A percentile compares a stretch with the other conserved stretches of the same genome.
These are phyloP conservation scores for Melanostoma mellinum DNA, from an alignment of 2,888 invertebrate species.

Conservation along the genomic window DNA sequence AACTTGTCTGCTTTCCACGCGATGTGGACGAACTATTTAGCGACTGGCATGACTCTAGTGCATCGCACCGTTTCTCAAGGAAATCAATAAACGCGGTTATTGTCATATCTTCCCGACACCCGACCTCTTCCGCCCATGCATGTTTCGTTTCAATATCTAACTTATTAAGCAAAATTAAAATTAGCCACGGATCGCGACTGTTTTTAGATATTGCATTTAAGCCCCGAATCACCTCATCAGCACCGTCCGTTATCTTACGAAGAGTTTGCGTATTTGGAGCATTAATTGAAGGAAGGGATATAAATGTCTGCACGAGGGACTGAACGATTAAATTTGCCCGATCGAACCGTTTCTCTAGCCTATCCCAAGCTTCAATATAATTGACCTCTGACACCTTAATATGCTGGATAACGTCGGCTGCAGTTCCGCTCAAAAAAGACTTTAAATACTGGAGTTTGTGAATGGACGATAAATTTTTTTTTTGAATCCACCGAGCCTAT, in stretches of 20 bases:
- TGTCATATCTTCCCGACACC: not conserved
- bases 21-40: not conserved
- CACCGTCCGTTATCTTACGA: conserved; percentile 5
- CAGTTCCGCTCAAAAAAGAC: conserved; percentile 50
- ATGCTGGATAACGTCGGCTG: conserved; percentile 49
- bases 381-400: conserved; percentile 52
- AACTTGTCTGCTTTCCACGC: too few relatives aligned
- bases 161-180: conserved; percentile 4
- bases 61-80: conserved; percentile 7
- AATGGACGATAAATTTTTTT: conserved; percentile 24
- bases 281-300: conserved; percentile 21
- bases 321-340: conserved; percentile 50
- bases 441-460: conserved; percentile 66
- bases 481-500: conserved; percentile 45
- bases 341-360: conserved; percentile 56
- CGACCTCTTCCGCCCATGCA: conserved; percentile 6
- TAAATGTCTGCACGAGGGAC: conserved; percentile 53
- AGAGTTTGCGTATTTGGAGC: not conserved
- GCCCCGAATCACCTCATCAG: not conserved
- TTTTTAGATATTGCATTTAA: too few relatives aligned
- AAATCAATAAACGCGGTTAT: not conserved
- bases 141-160: conserved; percentile 21
- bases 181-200: not conserved
- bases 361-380: conserved; percentile 50
- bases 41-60: too few relatives aligned